Percentiles rank a stretch among this genome's conserved stretches.
These are phyloP conservation scores for Lacerta bilineata DNA, from an alignment of 2,797 vertebrate species.

Conservation along the genomic window DNA sequence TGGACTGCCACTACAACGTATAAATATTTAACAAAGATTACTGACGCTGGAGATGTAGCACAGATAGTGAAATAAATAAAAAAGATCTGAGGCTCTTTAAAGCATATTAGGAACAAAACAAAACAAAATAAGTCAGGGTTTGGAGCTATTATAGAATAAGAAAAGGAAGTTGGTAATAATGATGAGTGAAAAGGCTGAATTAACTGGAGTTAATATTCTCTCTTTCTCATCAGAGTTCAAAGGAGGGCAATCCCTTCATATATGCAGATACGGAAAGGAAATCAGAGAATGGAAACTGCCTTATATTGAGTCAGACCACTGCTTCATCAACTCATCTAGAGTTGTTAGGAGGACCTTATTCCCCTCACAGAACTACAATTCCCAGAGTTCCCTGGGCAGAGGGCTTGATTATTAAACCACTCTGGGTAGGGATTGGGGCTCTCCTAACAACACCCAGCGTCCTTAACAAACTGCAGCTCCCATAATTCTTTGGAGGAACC, in stretches of 20 bases:
- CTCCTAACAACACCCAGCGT: too few relatives aligned
- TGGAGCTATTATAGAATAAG: conserved; percentile 2
- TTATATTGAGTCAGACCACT: too few relatives aligned
- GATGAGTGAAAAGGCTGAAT: background rate
- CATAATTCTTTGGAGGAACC: background rate
- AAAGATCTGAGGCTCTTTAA: conserved; percentile 44
- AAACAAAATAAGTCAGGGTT: conserved; percentile 16
- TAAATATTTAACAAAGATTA: conserved; percentile 63
- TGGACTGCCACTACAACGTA: conserved; percentile 29
- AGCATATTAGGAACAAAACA: conserved; percentile 26
- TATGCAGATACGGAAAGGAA: background rate
- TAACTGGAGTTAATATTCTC: conserved; percentile 33
- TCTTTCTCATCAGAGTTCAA: conserved; percentile 19
- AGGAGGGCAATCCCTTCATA: background rate
- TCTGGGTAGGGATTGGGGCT: too few relatives aligned
- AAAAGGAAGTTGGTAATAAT: conserved; percentile 30
- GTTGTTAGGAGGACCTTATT: too few relatives aligned
- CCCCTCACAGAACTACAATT: too few relatives aligned
- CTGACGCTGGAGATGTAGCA: conserved; percentile 44
- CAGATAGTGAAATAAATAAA: conserved; percentile 54
- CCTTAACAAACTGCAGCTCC: background rate
- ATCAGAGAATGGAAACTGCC: background rate
- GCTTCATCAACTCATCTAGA: too few relatives aligned
- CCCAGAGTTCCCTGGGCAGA: too few relatives aligned
- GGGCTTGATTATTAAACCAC: too few relatives aligned